phyloP scores from a whole-genome alignment of 2,797 vertebrate species.

The Paratrypauchen microcephalus region DNA sequence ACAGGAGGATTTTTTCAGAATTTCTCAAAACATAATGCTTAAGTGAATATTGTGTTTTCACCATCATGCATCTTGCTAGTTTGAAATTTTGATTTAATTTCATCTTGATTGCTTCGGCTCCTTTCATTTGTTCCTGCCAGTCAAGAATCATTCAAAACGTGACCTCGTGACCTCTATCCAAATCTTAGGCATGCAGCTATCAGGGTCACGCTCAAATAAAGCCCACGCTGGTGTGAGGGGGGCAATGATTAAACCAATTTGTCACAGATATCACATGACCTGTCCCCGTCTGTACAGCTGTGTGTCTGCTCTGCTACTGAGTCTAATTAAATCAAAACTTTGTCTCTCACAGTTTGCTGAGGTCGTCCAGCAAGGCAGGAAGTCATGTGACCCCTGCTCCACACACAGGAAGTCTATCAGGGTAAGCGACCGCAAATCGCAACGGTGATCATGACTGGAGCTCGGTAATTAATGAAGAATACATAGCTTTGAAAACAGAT shows the following conservation, averaged over 20 bases:
- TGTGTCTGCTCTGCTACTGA: neutral
- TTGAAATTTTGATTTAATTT: neutral
- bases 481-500: neutral
- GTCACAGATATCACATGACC: constrained; percentile 13
- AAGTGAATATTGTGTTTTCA: neutral
- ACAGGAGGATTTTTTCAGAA: neutral
- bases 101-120: neutral
- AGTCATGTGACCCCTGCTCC: constrained; percentile 59
- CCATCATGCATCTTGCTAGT: neutral
- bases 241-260: neutral
- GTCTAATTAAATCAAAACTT: constrained; percentile 33
- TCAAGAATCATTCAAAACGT: neutral
- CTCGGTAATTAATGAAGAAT: constrained; percentile 6
- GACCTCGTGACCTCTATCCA: neutral
- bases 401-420: constrained; percentile 72
- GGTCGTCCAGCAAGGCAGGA: constrained; percentile 76
- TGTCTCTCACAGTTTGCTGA: constrained; percentile 70
- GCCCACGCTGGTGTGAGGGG: neutral
- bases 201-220: neutral
- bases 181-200: neutral
- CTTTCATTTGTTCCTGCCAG: neutral
- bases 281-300: neutral
- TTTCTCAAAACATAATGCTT: neutral
- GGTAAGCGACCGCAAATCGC: constrained; percentile 54
- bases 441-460: neutral